Evolutionary conservation across 2,888 invertebrate species (phyloP), one percentile per base, ranked within the genome.

Genomic region (Phyto melanocephala): DNA sequence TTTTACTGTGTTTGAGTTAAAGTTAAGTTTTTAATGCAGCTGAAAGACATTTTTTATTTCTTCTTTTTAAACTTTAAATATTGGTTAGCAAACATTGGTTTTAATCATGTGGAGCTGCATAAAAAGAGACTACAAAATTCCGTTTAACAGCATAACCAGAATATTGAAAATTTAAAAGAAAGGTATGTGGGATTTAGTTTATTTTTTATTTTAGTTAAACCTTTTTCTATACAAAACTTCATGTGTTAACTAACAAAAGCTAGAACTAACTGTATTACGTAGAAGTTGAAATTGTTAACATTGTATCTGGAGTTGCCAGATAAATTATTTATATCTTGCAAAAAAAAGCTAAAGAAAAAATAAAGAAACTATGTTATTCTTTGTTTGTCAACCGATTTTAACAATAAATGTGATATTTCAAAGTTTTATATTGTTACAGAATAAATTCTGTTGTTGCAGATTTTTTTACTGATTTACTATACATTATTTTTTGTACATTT

Each of bases 161-260:
- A 33, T 47, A 37, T 13, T 35, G 20, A 28, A 13, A 4, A n/a
- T n/a, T n/a, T n/a, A 17, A 50, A 60, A 71, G 37, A 17, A 28
- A 60, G 6, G n/a, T 58, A 35, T 45, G 8, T 17, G 17, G 8
- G 15, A 17, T 45, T 47, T 22, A n/a, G n/a, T n/a, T n/a, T 20
- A 37, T 58, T 58, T 17, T 7, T 15, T 58, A 40, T n/a, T 54
- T 33, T 6, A 17, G n/a, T 56, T 58, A 33, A 45, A 24, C 22
- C 11, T 58, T n/a, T 40, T 50, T 62, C 17, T 52, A 24, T 40
- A 5, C 17, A 72, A 62, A 71, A 24, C 60, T 71, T 15, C 22
- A 60, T 50, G 47, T 71, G 71, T 71, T 71, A 71, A 60, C 71
- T 71, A 60, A 60, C 71, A 71, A 71, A 71, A 58, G 17, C 47